phyloP scores from a whole-genome alignment of 2,113 vertebrate species.

The Cheirogaleus medius region DNA sequence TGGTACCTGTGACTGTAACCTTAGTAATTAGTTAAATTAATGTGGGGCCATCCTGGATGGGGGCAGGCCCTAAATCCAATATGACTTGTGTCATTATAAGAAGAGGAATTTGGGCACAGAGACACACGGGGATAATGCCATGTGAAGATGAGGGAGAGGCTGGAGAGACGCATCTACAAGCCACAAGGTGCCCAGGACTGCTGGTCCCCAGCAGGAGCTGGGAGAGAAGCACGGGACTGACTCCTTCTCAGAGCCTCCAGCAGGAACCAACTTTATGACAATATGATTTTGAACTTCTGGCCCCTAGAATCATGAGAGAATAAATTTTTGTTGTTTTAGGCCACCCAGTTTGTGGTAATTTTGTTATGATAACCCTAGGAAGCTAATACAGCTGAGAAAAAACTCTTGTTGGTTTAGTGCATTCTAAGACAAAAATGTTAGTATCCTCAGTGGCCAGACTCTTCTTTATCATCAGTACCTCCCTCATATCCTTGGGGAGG shows the following conservation, averaged over 20 bases:
- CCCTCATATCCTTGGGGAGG: not conserved
- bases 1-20: not conserved
- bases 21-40: not conserved
- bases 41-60: not conserved
- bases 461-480: not conserved
- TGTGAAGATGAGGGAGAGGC: not conserved
- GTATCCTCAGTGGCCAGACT: too few species aligned
- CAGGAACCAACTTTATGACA: fast-evolving
- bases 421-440: not conserved
- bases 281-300: not conserved
- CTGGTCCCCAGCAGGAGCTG: fast-evolving
- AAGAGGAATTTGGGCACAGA: not conserved
- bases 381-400: not conserved
- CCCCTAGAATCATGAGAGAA: not conserved
- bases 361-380: not conserved
- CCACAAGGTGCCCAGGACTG: not conserved
- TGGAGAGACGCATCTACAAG: fast-evolving
- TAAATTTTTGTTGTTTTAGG: not conserved
- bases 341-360: not conserved
- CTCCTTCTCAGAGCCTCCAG: not conserved
- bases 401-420: not conserved
- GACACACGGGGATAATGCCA: not conserved
- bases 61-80: not conserved
- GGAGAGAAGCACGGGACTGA: too few species aligned
- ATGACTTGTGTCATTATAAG: not conserved